Evolutionary conservation across 2,797 vertebrate genomes (phyloP), one percentile per base, ranked within the genome.

Genomic region (Danio kyathit): DNA sequence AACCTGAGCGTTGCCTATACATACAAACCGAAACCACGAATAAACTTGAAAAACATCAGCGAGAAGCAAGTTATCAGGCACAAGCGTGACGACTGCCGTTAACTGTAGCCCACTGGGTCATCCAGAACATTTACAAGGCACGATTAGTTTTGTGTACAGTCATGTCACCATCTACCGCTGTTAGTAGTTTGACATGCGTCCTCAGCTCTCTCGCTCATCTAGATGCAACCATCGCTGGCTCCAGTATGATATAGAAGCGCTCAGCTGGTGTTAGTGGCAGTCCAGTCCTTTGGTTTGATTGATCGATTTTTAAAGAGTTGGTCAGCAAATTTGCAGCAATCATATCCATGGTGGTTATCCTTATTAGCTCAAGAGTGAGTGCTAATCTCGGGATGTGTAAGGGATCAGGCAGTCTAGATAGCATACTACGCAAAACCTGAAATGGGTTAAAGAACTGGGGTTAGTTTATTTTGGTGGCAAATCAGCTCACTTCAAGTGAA

Each of bases 351-450:
- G 94, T 94, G 96, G 94, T 96, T 95, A 97, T 97, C 95, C 96
- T 95, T 96, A 96, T 91, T 79, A 95, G 96, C 94, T 96, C 94
- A 95, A 91, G 95, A 97, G 96, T 94, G 95, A 94, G 95, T 95
- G 94, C 95, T 96, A 96, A 97, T 95, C 96, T 96, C 96, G 97
- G 96, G 96, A 94, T 93, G 76, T 56, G 60, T 46, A 98, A 95
- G 93, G 95, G 95, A 96, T 95, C 96, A 96, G 96, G 92, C 89
- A 95, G 95, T 95, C 95, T 96, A 98, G 94, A 96, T 94, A 92
- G 95, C 93, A 90, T 97, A 96, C 95, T 98, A 99, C 95, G 96
- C 96, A 94, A 94, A 94, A 99, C 97, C 98, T 99, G 97, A 97
- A 99, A 99, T 92, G 96, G 96, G 95, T 96, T 95, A 98, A 96